Evolutionary conservation across 1,140 invertebrate genomes (phyloP).

Genomic region (Drosophila guanche): DNA sequence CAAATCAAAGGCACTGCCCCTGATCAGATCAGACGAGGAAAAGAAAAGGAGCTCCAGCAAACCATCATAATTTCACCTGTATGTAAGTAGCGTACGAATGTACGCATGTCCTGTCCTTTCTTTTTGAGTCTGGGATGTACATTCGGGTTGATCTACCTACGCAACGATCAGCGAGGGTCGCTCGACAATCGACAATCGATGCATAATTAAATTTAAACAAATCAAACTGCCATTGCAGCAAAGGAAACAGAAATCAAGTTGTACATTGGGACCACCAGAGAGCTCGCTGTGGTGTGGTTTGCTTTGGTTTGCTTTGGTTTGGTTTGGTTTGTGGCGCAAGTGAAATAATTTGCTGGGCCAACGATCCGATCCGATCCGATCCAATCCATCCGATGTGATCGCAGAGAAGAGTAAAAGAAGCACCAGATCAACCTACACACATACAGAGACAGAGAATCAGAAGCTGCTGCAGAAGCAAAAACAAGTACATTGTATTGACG

Average conservation of each 20-base stretch:
- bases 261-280: constrained; percentile 75
- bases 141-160: constrained; percentile 47
- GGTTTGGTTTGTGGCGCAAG: constrained; percentile 39
- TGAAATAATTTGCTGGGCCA: constrained; percentile 76
- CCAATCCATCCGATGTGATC: constrained; percentile 9
- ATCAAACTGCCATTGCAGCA: constrained; percentile 75
- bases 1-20: constrained; percentile 61
- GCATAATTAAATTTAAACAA: constrained; percentile 83
- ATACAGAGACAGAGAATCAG: constrained; percentile 4
- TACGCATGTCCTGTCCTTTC: constrained; percentile 18
- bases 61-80: constrained; percentile 73
- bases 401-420: constrained; percentile 8
- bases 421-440: constrained; percentile 59
- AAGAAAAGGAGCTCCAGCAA: constrained; percentile 34
- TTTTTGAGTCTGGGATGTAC: constrained; percentile 8
- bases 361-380: constrained; percentile 19
- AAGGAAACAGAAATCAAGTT: constrained; percentile 82
- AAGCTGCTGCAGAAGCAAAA: constrained; percentile 24
- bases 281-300: constrained; percentile 8
- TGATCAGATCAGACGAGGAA: constrained; percentile 34
- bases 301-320: background rate
- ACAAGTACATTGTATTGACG: constrained; percentile 42
- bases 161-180: constrained; percentile 29
- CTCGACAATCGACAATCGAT: constrained; percentile 68
- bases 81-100: background rate